Percentiles rank a stretch among this genome's conserved stretches.
Conservation (phyloP, 2,888 invertebrate species). For the Drosophila silvestris region DNA sequence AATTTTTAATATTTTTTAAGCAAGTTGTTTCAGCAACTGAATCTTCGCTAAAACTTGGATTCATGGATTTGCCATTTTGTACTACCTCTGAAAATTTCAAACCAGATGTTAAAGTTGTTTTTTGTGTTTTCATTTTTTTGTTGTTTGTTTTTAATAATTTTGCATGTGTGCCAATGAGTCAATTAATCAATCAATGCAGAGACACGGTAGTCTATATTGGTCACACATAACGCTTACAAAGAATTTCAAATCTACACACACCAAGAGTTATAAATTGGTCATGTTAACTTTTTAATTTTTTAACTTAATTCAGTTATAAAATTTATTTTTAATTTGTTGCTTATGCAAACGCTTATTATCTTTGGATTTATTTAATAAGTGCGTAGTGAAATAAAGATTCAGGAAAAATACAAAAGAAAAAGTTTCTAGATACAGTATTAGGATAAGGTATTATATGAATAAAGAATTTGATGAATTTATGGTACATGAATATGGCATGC, state of each 20-base stretch:
- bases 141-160: slow-evolving; percentile 27
- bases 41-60: slow-evolving; percentile 93
- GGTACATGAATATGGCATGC: slow-evolving; percentile 11
- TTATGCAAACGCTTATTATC: not conserved
- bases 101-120: slow-evolving; percentile 76
- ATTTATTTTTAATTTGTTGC: not conserved
- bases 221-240: slow-evolving; percentile 63
- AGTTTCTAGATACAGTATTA: slow-evolving; percentile 6
- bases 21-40: slow-evolving; percentile 92
- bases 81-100: slow-evolving; percentile 85
- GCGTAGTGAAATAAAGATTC: slow-evolving; percentile 32
- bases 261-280: slow-evolving; percentile 32
- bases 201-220: slow-evolving; percentile 75
- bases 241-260: slow-evolving; percentile 35
- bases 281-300: slow-evolving; percentile 3
- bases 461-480: not conserved
- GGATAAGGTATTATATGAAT: slow-evolving; percentile 7
- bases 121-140: slow-evolving; percentile 15
- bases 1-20: slow-evolving; percentile 93
- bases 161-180: slow-evolving; percentile 50
- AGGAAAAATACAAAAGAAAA: slow-evolving; percentile 23
- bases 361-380: slow-evolving; percentile 13
- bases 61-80: slow-evolving; percentile 87
- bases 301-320: slow-evolving; percentile 15
- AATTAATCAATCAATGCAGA: slow-evolving; percentile 50